Evolutionary conservation across 2,113 vertebrate species (phyloP).

Genomic region (Parotia lawesii): DNA sequence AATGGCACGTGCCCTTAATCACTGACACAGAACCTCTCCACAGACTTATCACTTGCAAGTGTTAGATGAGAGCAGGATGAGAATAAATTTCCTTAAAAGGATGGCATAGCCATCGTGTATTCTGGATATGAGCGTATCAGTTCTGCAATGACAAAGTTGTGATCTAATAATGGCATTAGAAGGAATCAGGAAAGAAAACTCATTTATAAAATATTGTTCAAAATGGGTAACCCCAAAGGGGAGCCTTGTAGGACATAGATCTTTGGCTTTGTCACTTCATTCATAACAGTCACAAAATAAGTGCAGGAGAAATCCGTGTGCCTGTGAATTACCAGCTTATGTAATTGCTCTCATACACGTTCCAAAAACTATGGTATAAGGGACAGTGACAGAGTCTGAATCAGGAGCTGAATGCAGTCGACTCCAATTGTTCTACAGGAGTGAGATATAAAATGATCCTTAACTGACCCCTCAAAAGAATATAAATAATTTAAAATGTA

Average conservation of each 20-base stretch:
- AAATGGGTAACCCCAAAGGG: background rate
- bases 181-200: background rate
- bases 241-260: background rate
- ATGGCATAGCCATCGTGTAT: background rate
- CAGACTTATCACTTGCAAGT: background rate
- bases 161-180: background rate
- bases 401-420: background rate
- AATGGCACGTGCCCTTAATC: background rate
- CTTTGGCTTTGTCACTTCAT: background rate
- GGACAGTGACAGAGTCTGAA: background rate
- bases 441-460: background rate
- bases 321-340: background rate
- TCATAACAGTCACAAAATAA: background rate
- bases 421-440: background rate
- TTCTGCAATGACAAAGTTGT: background rate
- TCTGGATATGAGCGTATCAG: background rate
- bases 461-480: background rate
- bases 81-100: background rate
- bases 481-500: background rate
- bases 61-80: background rate
- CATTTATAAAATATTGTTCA: background rate
- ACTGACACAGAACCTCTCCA: background rate
- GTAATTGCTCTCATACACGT: background rate
- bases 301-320: rapidly evolving
- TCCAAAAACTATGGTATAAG: background rate